Base-by-base conservation (phyloP, 2,888 invertebrate genomes). In the Trypoxylon attenuatum region DNA sequence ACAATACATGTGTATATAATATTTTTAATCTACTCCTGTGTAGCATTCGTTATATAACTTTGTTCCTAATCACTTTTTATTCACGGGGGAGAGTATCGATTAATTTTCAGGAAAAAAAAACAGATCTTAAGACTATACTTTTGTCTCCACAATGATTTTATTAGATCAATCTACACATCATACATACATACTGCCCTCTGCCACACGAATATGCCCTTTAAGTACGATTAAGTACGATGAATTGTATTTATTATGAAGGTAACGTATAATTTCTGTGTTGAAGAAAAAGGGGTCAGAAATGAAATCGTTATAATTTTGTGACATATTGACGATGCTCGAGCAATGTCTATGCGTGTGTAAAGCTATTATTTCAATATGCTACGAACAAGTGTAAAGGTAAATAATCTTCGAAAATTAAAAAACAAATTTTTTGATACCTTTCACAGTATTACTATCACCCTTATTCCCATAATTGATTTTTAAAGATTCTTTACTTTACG, bases 331-430 rank as follows among this genome's bases (percentile, higher is more conserved):
- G 59, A 52, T 64, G 50, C 47, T 47, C 53, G 56, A 64, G 38
- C 60, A 56, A 67, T 49, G 49, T 53, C 57, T 55, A 62, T n/a
- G n/a, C 58, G 46, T 75, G 73, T 76, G 73, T 71, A 73, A 76
- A 76, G 73, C 68, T 67, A 76, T 76, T 68, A 71, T 67, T 63
- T 71, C 55, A 55, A 43, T 67, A 69, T 69, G 61, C 61, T 43
- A 60, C 54, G 38, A 53, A 70, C 47, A 46, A 64, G 45, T 76
- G 66, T 73, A 73, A 71, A 61, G 62, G 52, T 70, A 52, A 68
- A 66, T 43, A 64, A 62, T 63, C 53, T 67, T 50, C 45, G 67
- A 66, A 68, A 76, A 80, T 71, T 75, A 79, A 81, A 75, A 57
- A 69, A 58, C 53, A 66, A 61, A 71, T 74, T 80, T 77, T 81